phyloP scores from a whole-genome alignment of 1,140 invertebrate species.

The Trichogramma pretiosum region DNA sequence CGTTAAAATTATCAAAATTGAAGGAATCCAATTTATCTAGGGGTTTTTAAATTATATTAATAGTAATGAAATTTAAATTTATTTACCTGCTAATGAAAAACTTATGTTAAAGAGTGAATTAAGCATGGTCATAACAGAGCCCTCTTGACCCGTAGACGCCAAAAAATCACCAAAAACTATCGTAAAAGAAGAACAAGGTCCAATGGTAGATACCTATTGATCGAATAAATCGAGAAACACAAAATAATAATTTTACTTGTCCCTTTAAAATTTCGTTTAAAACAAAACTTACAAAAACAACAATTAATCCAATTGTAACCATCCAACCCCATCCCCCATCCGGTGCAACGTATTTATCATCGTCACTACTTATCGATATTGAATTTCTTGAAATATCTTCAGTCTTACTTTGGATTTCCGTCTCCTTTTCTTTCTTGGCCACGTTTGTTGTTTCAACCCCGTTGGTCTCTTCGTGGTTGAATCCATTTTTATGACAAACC shows the following conservation, averaged over 20 bases:
- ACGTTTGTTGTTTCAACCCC: no score
- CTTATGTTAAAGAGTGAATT: conserved; percentile 41
- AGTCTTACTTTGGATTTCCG: no score
- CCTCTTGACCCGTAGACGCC: conserved; percentile 32
- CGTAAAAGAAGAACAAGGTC: conserved; percentile 31
- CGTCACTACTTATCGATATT: neutral
- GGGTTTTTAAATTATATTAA: no score
- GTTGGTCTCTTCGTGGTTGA: no score
- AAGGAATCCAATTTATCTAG: no score
- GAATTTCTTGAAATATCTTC: no score
- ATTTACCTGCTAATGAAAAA: conserved; percentile 36
- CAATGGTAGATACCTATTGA: conserved; percentile 32
- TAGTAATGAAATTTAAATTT: no score
- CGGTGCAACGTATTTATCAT: conserved; percentile 38
- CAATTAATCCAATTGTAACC: conserved; percentile 44
- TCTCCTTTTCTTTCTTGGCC: no score
- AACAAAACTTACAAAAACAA: conserved; percentile 41
- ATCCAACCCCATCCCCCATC: conserved; percentile 54
- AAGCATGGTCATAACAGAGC: conserved; percentile 35
- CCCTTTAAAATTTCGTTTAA: no score
- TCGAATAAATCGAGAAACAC: conserved; percentile 13
- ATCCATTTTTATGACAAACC: no score
- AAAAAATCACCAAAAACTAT: conserved; percentile 40
- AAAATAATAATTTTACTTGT: no score
- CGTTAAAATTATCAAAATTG: no score